Evolutionary conservation across 2,797 vertebrate genomes (phyloP).

Genomic region (Typhlichthys subterraneus): DNA sequence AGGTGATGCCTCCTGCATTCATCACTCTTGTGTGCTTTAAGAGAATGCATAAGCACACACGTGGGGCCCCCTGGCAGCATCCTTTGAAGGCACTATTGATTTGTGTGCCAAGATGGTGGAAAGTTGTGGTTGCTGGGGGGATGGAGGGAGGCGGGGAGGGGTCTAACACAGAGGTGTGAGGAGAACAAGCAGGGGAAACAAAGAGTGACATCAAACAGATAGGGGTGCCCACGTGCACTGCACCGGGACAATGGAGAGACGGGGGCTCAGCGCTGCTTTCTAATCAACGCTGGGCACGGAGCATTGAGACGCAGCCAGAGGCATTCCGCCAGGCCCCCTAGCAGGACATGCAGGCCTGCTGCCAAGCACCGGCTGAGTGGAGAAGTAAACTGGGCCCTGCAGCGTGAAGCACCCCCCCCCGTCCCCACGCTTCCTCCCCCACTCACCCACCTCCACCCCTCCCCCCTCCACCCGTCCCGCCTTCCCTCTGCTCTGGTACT

Average conservation of each 20-base stretch:
- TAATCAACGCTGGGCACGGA: slow-evolving; percentile 74
- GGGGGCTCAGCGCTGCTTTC: slow-evolving; percentile 53
- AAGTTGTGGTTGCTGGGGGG: slow-evolving; percentile 25
- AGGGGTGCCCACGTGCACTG: slow-evolving; percentile 41
- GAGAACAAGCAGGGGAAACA: slow-evolving; percentile 26
- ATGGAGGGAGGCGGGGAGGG: slow-evolving; percentile 26
- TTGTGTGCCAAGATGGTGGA: slow-evolving; percentile 52
- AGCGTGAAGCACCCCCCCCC: slow-evolving; percentile 32
- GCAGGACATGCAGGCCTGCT: slow-evolving; percentile 54
- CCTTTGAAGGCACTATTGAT: slow-evolving; percentile 36
- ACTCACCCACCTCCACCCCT: neutral
- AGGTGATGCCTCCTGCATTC: slow-evolving; percentile 22
- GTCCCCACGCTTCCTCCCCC: neutral
- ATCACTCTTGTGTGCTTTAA: slow-evolving; percentile 18
- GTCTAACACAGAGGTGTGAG: slow-evolving; percentile 15
- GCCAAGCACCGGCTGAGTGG: slow-evolving; percentile 61
- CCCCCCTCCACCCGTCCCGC: neutral
- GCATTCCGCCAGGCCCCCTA: slow-evolving; percentile 58
- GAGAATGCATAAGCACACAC: slow-evolving; percentile 9
- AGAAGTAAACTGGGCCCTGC: slow-evolving; percentile 44
- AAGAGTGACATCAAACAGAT: slow-evolving; percentile 63
- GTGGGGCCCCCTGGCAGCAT: slow-evolving; percentile 20
- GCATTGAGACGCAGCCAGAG: slow-evolving; percentile 65
- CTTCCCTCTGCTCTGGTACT: slow-evolving; percentile 31
- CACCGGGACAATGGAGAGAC: slow-evolving; percentile 49